phyloP scores from a whole-genome alignment of 2,113 vertebrate genomes.

The Petrocephalus microphthalmus region DNA sequence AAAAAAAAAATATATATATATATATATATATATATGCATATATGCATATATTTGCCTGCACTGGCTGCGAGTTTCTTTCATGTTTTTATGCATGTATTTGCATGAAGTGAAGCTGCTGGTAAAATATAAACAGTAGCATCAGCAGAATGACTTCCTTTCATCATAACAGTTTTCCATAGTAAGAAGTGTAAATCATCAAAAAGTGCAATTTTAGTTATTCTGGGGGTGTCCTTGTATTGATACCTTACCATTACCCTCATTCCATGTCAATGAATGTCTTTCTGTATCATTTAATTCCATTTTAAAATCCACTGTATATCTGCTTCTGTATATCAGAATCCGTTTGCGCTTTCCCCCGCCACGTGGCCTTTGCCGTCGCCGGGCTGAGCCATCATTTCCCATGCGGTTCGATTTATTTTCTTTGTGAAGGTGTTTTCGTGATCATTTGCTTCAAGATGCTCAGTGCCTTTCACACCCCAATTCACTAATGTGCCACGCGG shows the following conservation, averaged over 20 bases:
- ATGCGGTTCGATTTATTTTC: background rate
- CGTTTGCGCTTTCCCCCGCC: background rate
- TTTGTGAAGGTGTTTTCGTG: background rate
- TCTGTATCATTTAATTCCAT: background rate
- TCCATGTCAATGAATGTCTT: background rate
- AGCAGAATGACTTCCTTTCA: background rate
- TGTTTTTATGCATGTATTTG: background rate
- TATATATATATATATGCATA: background rate
- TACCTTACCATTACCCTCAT: background rate
- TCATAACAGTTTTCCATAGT: background rate
- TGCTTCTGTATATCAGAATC: background rate
- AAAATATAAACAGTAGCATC: background rate
- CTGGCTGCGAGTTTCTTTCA: background rate
- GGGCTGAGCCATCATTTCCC: background rate
- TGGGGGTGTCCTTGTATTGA: background rate
- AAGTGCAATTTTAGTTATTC: background rate
- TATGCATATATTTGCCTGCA: background rate
- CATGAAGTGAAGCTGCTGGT: background rate
- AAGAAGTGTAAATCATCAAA: background rate
- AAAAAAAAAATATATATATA: too few species aligned
- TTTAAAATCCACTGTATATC: background rate
- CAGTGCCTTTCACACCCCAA: background rate
- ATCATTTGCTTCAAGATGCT: background rate
- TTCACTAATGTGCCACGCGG: background rate
- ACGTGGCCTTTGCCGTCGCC: background rate